phyloP scores from a whole-genome alignment of 2,797 vertebrate species.

The Hydrocynus forskahlii region DNA sequence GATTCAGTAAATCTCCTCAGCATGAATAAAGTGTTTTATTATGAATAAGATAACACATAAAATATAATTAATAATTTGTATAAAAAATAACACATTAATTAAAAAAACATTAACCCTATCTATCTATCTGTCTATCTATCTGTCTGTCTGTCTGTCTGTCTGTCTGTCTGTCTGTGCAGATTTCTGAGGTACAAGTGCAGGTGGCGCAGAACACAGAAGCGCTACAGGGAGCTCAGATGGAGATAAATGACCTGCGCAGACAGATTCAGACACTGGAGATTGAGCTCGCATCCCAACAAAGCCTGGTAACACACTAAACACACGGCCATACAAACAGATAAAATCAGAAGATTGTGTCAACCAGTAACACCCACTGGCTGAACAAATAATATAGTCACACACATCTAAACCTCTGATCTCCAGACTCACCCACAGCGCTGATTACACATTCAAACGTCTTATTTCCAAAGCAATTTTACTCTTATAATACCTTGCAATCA shows the following conservation, averaged over 20 bases:
- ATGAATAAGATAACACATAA: no score
- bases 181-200: constrained; percentile 82
- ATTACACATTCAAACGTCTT: not conserved
- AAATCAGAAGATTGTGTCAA: not conserved
- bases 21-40: no score
- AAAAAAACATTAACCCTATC: no score
- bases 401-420: not conserved
- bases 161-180: constrained; percentile 67
- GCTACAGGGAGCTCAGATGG: constrained; percentile 77
- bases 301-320: constrained; percentile 65
- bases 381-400: not conserved
- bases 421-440: not conserved
- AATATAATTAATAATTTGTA: no score
- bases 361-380: not conserved
- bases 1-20: no score
- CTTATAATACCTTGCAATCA: not conserved
- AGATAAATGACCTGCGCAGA: constrained; percentile 77
- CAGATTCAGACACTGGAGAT: constrained; percentile 87
- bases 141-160: not conserved
- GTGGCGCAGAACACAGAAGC: constrained; percentile 86
- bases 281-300: constrained; percentile 84
- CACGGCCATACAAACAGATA: not conserved
- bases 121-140: not conserved
- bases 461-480: not conserved
- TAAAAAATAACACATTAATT: no score